Evolutionary conservation across 2,797 vertebrate genomes (phyloP).

Genomic region (Merluccius polli): DNA sequence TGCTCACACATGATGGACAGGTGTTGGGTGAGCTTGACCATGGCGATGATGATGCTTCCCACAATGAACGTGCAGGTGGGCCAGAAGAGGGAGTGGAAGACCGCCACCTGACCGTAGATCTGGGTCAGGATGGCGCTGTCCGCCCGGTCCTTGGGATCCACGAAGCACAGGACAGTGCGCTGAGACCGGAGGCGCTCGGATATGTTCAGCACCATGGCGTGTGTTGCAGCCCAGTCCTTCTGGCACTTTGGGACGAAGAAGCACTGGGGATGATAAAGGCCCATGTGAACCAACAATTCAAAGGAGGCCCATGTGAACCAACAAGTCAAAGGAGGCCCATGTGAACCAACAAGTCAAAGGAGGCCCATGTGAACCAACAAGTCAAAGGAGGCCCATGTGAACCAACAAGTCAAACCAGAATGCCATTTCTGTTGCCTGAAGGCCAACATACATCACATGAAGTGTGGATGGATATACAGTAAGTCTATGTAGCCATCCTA

Average conservation of each 20-base stretch:
- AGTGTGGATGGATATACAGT: too few relatives aligned
- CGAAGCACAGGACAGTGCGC: conserved; percentile 82
- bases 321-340: neutral
- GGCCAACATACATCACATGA: too few relatives aligned
- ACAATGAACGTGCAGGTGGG: conserved; percentile 87
- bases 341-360: neutral
- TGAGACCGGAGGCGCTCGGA: conserved; percentile 85
- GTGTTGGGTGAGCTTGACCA: conserved; percentile 96
- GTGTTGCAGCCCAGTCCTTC: conserved; percentile 81
- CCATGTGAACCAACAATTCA: neutral
- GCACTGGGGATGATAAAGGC: conserved; percentile 69
- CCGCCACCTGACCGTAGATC: conserved; percentile 81
- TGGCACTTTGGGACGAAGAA: conserved; percentile 90
- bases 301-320: neutral
- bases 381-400: neutral
- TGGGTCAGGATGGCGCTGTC: conserved; percentile 85
- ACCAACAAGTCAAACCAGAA: neutral
- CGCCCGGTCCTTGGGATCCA: conserved; percentile 78
- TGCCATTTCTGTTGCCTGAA: too few relatives aligned
- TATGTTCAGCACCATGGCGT: conserved; percentile 79
- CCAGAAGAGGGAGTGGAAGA: conserved; percentile 91
- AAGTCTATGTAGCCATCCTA: too few relatives aligned
- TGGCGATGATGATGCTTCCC: conserved; percentile 81
- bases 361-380: too few relatives aligned
- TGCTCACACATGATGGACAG: conserved; percentile 88